These are phyloP conservation scores for Listrodromus nycthemerus DNA, from an alignment of 2,888 invertebrate genomes.

Conservation along the genomic window DNA sequence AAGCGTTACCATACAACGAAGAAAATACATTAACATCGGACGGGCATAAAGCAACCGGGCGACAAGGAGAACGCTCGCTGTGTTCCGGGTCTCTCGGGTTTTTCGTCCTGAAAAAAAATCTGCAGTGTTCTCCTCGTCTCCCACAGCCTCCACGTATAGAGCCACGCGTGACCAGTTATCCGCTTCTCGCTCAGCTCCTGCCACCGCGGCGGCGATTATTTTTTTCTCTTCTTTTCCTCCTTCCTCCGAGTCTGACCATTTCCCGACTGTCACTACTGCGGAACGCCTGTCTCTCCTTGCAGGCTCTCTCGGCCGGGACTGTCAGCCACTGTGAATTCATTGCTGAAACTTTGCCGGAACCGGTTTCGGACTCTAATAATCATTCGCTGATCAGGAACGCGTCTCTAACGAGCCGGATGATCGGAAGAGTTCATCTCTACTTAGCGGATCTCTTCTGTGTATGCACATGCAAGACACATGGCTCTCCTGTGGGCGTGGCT, in stretches of 20 bases:
- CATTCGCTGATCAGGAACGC: conserved; percentile 45
- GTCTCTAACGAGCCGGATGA: conserved; percentile 54
- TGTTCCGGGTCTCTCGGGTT: conserved; percentile 77
- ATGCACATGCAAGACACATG: conserved; percentile 12
- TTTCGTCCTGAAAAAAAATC: conserved; percentile 81
- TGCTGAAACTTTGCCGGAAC: conserved; percentile 2
- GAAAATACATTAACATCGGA: conserved; percentile 57
- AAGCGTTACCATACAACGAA: conserved; percentile 29
- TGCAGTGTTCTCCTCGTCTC: conserved; percentile 29
- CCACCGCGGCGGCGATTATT: conserved; percentile 12
- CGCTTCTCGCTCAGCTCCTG: conserved; percentile 9
- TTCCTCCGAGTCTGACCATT: conserved; percentile 47
- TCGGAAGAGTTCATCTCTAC: conserved; percentile 41
- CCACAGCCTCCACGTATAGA: conserved; percentile 52
- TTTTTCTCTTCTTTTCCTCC: conserved; percentile 27
- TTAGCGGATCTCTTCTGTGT: conserved; percentile 17
- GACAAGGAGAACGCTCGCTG: conserved; percentile 45
- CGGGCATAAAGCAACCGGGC: conserved; percentile 55
- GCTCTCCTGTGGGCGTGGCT: conserved; percentile 58
- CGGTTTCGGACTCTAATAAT: conserved; percentile 40
- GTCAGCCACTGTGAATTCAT: conserved; percentile 21
- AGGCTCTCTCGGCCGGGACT: not conserved
- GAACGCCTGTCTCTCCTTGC: conserved; percentile 15
- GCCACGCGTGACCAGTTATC: conserved; percentile 44
- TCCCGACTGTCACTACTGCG: conserved; percentile 59